Percentiles rank a stretch among this genome's conserved stretches.
Conservation (phyloP, 2,113 vertebrate species). For the Bos taurus region DNA sequence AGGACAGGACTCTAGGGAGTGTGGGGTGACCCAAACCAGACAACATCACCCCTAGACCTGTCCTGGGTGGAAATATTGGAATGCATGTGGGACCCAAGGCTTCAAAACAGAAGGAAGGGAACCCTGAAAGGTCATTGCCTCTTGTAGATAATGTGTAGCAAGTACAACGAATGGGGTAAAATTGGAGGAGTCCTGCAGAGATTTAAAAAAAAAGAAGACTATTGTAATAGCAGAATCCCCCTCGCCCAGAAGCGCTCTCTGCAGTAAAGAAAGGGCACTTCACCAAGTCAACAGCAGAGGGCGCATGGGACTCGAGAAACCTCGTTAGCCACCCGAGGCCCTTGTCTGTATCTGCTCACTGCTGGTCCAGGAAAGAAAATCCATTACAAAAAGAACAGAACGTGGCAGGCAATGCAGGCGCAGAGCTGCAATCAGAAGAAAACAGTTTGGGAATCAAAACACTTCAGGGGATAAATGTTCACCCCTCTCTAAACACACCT, state of each 20-base stretch:
- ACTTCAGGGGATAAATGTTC: not conserved
- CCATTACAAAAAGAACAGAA: not conserved
- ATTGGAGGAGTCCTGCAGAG: not conserved
- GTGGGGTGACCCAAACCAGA: not conserved
- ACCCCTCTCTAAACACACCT: not conserved
- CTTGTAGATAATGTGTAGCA: not conserved
- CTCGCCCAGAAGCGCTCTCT: rapidly evolving
- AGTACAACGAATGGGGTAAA: not conserved
- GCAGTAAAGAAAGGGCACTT: not conserved
- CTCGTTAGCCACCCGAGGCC: not conserved
- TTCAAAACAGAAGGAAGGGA: not conserved
- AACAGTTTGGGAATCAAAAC: not conserved
- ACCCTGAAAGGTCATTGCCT: not conserved
- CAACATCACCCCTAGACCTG: no score
- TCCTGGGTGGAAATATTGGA: not conserved
- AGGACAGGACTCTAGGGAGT: not conserved
- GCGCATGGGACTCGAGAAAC: not conserved
- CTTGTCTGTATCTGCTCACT: not conserved
- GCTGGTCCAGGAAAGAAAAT: not conserved
- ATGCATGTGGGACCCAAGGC: not conserved
- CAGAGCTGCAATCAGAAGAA: not conserved
- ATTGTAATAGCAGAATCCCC: not conserved
- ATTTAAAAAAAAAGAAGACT: not conserved
- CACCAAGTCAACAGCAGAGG: constrained; percentile 28
- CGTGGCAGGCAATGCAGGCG: not conserved